Evolutionary conservation across 2,113 vertebrate species (phyloP), one percentile per base, ranked within the genome.

Genomic region (Ceuthmochares aereus): DNA sequence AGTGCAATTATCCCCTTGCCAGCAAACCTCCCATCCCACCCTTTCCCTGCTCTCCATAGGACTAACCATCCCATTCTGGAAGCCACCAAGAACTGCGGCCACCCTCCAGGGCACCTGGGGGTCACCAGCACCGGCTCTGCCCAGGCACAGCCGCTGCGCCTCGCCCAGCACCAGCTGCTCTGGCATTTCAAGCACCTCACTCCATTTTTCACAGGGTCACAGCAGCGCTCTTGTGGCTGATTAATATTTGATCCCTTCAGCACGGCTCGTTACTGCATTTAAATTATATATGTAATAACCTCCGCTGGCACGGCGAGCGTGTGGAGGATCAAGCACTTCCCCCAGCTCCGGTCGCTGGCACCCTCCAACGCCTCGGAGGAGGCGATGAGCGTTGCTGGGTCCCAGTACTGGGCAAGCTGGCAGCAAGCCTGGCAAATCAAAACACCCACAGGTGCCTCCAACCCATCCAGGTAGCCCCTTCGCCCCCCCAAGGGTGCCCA

Each of bases 201-300:
- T 89, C 70, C 76, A 67, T 95, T 95, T 49, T 95, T 94, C 15
- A 1, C 84, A 58, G 89, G 96, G 95, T 96, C 96, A 94, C 89
- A 96, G 94, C 83, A 45, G 79, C 43, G 10, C 49, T 89, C 77
- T 95, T 68, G 77, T 20, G 12, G 84, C 95, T 96, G 95, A 97
- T 97, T 97, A 97, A 97, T 98, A 97, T 98, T 98, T 98, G 91
- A 97, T 97, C 90, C 97, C 87, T 95, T 93, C 79, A 97, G 96
- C 95, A 89, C 91, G 95, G 96, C 97, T 97, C 58, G 89, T 97
- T 98, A 96, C 97, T 93, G 89, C 92, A 85, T 94, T 82, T 97
- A 97, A 97, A 98, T 97, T 95, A 97, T 97, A 94, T 96, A 96
- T 96, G 91, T 88, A 75, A 94, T 74, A 93, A 76, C 80, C 87